These are phyloP conservation scores for Panopea generosa DNA, from an alignment of 2,888 invertebrate species.

Conservation along the genomic window DNA sequence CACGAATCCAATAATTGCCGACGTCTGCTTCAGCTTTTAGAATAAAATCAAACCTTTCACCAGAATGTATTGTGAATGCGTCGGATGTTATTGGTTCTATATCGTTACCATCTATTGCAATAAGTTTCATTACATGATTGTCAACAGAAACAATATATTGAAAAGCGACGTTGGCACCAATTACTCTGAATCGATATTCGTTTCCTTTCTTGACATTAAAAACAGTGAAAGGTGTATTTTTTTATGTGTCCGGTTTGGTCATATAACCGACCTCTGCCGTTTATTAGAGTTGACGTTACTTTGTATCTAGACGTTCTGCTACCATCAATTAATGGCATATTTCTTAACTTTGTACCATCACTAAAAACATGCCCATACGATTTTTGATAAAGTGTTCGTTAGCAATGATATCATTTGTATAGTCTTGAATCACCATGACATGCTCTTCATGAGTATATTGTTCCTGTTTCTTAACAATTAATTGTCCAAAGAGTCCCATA, in stretches of 20 bases:
- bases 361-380: too few species aligned
- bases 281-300: conserved; percentile 65
- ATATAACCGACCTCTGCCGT: conserved; percentile 67
- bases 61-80: conserved; percentile 69
- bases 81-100: conserved; percentile 62
- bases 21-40: conserved; percentile 60
- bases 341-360: conserved; percentile 3
- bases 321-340: conserved; percentile 25
- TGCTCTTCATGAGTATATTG: conserved; percentile 21
- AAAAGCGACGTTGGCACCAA: conserved; percentile 65
- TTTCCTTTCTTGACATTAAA: conserved; percentile 50
- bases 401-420: conserved; percentile 64
- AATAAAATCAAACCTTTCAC: conserved; percentile 76
- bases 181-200: conserved; percentile 70
- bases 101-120: conserved; percentile 72
- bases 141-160: conserved; percentile 73
- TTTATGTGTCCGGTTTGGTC: conserved; percentile 28
- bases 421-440: conserved; percentile 58
- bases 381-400: too few species aligned
- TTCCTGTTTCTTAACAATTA: conserved; percentile 57
- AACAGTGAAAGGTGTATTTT: conserved; percentile 48
- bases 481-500: conserved; percentile 62
- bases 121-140: conserved; percentile 63
- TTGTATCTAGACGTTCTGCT: conserved; percentile 17
- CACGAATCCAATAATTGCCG: conserved; percentile 76